Base-by-base conservation (phyloP, 2,888 invertebrate genomes). In the Eubasilissa splendida region DNA sequence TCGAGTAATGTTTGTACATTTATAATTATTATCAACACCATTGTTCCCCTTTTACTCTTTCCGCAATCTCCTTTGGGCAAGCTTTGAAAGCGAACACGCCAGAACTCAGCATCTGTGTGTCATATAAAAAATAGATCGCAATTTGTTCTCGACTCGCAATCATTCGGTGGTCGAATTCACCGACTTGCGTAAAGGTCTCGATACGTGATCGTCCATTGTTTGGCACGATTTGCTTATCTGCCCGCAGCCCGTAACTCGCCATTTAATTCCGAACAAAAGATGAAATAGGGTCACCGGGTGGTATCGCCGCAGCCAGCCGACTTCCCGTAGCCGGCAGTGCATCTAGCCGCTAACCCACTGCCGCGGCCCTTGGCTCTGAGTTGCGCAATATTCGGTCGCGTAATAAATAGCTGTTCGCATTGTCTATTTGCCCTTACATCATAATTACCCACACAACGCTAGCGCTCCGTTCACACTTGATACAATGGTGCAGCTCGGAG, bases 371-470 rank as follows among this genome's bases (percentile, higher is more conserved):
- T 22, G 54, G 58, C 12, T 71, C 54, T 31, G 33, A 56, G 50
- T 78, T 78, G 77, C 77, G 58, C 77, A 78, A 78, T 58, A 60
- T 53, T 71, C n/a, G 71, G 59, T 60, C 71, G 77, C 68, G 77
- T 68, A 78, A 70, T 42, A 42, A 42, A 42, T 70, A 68, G 33
- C 71, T 52, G 59, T 78, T 68, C 71, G 52, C 60, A 60, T 75
- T 42, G 42, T 42, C 42, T 42, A 42, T 42, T 42, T 63, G 60
- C 52, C 75, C 60, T 75, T 75, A 75, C 75, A 75, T 42, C 42
- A 42, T 75, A 75, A 75, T 75, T 75, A 53, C 63, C 14, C 42
- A 42, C 53, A 70, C 22, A 63, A 8, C 31, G 71, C 70, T 33
- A 14, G 14, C 50, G 73, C 59, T 60, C 52, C 60, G 60, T 60